Base-by-base conservation (phyloP, 2,888 invertebrate species). In the Cantharis nigra region DNA sequence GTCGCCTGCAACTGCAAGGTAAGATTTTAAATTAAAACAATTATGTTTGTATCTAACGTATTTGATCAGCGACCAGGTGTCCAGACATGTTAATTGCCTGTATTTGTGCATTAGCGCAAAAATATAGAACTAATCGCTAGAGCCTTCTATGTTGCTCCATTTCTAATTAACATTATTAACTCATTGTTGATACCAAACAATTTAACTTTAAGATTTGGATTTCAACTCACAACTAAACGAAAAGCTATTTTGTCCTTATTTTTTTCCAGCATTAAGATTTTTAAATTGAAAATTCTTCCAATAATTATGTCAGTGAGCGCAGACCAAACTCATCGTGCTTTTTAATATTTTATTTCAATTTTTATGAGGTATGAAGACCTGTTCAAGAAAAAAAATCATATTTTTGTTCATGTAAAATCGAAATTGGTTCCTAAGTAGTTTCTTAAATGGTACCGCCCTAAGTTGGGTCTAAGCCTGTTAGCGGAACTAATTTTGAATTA, bases 1-100 rank as follows among this genome's bases (percentile, higher is more conserved):
- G 92, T 93, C 88, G 91, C 92, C 83, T 93, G 93, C 90, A 92
- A 92, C 89, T 94, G 94, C 90, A 93, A 93, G 92, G 94, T 93
- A 91, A 91, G 91, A 65, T 77, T 23, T 26, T 26, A 65, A 69
- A 62, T 33, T 65, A n/a, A 63, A 74, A 18, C 63, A 26, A 63
- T 14, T 63, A 3, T 63, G 26, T 20, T 73, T 76, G 28, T 79
- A 74, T 67, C 33, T 67, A 13, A 26, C 65, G 16, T 72, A 30
- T 70, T 64, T 81, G 77, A 81, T 75, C 81, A 80, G 78, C 81
- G 78, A 82, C 79, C 83, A 84, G 83, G 83, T 84, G 81, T 80
- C 80, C 82, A 83, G 80, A 77, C 72, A 76, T 78, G 78, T 82
- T 82, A 82, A 81, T 71, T 83, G 82, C 82, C 83, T 83, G 83